A percentile compares a stretch with the other conserved stretches of the same genome.
Evolutionary conservation across 1,140 invertebrate genomes (phyloP).

Genomic region (Caerostris darwini): DNA sequence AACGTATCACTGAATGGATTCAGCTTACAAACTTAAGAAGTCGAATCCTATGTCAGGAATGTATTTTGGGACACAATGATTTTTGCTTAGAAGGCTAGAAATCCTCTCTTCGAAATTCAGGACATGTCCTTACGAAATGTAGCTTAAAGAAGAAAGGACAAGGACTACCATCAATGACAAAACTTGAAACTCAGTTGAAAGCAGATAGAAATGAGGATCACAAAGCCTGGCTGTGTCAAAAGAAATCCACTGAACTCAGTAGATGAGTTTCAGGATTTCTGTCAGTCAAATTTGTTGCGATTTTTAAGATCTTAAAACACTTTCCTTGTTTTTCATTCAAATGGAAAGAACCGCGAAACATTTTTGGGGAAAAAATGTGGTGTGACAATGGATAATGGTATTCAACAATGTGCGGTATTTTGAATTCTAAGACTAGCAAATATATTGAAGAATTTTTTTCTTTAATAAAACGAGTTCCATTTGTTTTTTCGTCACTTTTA

Average conservation of each 20-base stretch:
- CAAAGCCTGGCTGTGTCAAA: neutral
- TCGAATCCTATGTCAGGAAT: too few relatives aligned
- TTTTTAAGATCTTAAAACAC: neutral
- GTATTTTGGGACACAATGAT: too few relatives aligned
- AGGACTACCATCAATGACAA: neutral
- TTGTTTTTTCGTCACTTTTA: too few relatives aligned
- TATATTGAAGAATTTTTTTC: too few relatives aligned
- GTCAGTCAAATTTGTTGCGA: neutral
- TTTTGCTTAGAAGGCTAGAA: neutral
- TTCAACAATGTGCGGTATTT: too few relatives aligned
- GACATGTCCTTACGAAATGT: neutral
- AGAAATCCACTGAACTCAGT: neutral
- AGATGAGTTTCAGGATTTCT: neutral
- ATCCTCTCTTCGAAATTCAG: neutral
- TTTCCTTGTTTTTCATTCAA: neutral
- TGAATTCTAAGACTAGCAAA: too few relatives aligned
- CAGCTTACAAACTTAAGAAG: too few relatives aligned
- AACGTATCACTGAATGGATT: too few relatives aligned
- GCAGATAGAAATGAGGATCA: neutral
- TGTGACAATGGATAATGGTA: neutral
- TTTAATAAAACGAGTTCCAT: too few relatives aligned
- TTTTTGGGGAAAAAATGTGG: neutral
- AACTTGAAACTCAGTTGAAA: conserved; percentile 12
- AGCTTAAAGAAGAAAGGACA: neutral
- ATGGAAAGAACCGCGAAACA: neutral